These are phyloP conservation scores for Aethina tumida DNA, from an alignment of 1,140 invertebrate species.

Conservation along the genomic window DNA sequence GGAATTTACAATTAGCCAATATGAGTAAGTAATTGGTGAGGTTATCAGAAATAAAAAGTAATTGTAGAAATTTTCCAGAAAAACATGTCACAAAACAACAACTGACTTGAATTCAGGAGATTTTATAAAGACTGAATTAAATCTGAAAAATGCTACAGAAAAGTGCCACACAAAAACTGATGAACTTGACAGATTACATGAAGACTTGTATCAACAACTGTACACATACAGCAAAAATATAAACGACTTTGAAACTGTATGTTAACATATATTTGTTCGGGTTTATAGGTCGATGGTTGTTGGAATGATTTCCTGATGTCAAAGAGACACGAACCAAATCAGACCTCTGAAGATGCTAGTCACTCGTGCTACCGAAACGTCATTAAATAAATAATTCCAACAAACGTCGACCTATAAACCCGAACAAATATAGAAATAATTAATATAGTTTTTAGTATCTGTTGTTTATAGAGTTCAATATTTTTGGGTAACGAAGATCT, in stretches of 20 bases:
- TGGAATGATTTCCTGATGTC: too few relatives aligned
- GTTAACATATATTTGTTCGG: too few relatives aligned
- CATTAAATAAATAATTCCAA: too few relatives aligned
- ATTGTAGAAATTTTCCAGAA: constrained; percentile 10
- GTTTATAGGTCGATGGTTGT: too few relatives aligned
- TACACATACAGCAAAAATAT: constrained; percentile 11
- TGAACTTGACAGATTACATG: constrained; percentile 14
- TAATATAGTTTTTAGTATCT: background rate
- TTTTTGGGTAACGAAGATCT: background rate
- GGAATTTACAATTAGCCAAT: constrained; percentile 8
- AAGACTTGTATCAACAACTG: constrained; percentile 13
- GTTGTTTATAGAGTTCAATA: background rate
- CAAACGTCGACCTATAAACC: too few relatives aligned
- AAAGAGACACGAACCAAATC: too few relatives aligned
- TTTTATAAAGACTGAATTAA: constrained; percentile 15
- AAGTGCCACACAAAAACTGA: constrained; percentile 11
- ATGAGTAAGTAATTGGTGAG: constrained; percentile 1
- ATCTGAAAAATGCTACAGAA: constrained; percentile 13
- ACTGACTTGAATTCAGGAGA: constrained; percentile 10
- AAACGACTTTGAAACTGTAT: constrained; percentile 11
- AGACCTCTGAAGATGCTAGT: too few relatives aligned
- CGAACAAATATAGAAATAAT: constrained; percentile 7
- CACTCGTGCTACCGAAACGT: too few relatives aligned
- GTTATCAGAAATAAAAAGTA: constrained; percentile 1
- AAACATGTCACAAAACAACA: constrained; percentile 5